These are phyloP conservation scores for Haliaeetus leucogaster DNA, from an alignment of 2,113 vertebrate species.

Conservation along the genomic window DNA sequence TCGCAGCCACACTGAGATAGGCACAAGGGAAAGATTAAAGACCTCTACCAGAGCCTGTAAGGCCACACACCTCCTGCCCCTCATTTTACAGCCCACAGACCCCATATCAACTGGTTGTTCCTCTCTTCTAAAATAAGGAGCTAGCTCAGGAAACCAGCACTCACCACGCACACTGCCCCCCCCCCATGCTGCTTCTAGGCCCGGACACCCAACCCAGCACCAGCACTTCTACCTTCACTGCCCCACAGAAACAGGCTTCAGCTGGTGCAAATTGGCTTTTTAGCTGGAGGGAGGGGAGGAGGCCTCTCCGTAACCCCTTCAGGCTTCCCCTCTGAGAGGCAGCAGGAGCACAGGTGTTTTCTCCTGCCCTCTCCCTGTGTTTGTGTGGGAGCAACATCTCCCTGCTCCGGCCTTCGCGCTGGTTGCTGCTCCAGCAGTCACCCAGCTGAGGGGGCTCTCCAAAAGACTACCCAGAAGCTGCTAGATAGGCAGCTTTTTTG, in stretches of 20 bases:
- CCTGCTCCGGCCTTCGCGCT: not conserved
- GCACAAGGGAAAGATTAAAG: not conserved
- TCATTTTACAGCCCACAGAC: not conserved
- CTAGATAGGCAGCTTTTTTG: not conserved
- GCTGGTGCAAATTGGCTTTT: not conserved
- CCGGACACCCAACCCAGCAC: too few species aligned
- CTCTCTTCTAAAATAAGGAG: fast-evolving
- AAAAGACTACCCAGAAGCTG: not conserved
- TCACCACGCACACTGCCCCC: fast-evolving
- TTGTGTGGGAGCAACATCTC: too few species aligned
- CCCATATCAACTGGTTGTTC: fast-evolving
- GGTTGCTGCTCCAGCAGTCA: not conserved
- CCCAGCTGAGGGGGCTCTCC: not conserved
- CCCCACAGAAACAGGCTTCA: not conserved
- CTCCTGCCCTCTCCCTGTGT: fast-evolving
- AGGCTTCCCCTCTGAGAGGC: too few species aligned
- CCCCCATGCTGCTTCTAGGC: fast-evolving
- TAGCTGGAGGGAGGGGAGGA: too few species aligned
- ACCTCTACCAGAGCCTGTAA: not conserved
- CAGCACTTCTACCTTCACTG: too few species aligned
- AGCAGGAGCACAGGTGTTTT: not conserved
- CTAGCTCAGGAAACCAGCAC: not conserved
- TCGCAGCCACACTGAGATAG: not conserved
- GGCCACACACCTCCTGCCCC: fast-evolving
- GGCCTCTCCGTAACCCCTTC: not conserved